Percentiles rank a stretch among this genome's conserved stretches.
phyloP scores from a whole-genome alignment of 2,888 invertebrate genomes.

The Tupiocoris notatus region DNA sequence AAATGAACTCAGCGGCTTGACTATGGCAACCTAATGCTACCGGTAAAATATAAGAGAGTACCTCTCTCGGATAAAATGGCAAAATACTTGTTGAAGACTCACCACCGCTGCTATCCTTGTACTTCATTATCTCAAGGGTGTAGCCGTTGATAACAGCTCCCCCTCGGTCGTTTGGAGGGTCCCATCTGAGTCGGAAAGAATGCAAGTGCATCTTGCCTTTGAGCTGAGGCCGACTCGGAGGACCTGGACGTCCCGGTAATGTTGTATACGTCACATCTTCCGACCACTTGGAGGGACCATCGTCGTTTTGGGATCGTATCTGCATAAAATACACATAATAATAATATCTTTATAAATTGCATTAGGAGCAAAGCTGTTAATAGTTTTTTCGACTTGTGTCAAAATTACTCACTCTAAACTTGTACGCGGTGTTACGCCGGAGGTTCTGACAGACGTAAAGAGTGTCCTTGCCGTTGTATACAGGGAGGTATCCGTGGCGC shows the following conservation, averaged over 20 bases:
- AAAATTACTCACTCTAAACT: constrained; percentile 60
- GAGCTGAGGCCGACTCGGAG: constrained; percentile 73
- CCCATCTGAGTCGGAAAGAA: constrained; percentile 79
- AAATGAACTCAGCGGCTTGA: too few relatives aligned
- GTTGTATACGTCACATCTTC: constrained; percentile 76
- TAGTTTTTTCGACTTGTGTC: neutral
- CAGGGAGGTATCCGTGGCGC: constrained; percentile 75
- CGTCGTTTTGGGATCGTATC: constrained; percentile 76
- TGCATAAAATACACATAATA: too few relatives aligned
- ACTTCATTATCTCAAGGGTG: constrained; percentile 62
- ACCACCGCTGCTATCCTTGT: constrained; percentile 59
- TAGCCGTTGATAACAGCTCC: constrained; percentile 69
- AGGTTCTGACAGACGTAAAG: constrained; percentile 67
- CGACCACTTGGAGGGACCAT: constrained; percentile 81
- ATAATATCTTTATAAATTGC: too few relatives aligned
- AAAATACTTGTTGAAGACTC: constrained; percentile 7
- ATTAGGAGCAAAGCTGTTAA: too few relatives aligned
- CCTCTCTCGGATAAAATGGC: too few relatives aligned
- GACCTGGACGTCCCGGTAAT: constrained; percentile 72
- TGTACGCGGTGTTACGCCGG: constrained; percentile 74
- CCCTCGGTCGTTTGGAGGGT: constrained; percentile 72
- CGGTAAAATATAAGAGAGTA: neutral
- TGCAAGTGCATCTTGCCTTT: constrained; percentile 81
- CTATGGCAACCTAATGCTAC: neutral
- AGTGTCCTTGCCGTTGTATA: constrained; percentile 75